These are phyloP conservation scores for Dermochelys coriacea DNA, from an alignment of 2,797 vertebrate genomes.

Conservation along the genomic window DNA sequence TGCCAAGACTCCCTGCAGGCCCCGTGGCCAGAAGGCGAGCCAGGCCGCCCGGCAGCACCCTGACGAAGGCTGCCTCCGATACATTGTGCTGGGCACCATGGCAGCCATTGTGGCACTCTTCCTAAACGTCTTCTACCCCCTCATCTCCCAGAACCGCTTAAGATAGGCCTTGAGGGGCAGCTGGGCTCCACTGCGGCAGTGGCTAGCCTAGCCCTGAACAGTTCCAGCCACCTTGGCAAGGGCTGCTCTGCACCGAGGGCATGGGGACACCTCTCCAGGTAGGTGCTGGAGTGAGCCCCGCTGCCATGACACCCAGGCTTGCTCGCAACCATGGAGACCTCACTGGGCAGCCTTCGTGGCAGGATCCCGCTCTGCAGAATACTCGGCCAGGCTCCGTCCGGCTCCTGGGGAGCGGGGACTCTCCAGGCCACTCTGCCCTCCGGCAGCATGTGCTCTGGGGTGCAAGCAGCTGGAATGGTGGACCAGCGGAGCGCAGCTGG, in stretches of 20 bases:
- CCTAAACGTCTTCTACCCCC: constrained; percentile 91
- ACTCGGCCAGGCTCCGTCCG: too few species aligned
- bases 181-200: not conserved
- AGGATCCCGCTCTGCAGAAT: too few species aligned
- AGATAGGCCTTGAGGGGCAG: constrained; percentile 74
- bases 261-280: not conserved
- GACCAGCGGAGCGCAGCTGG: too few species aligned
- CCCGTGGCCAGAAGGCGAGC: constrained; percentile 69
- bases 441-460: too few species aligned
- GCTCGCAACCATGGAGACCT: not conserved
- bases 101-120: constrained; percentile 91
- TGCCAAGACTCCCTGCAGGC: constrained; percentile 75
- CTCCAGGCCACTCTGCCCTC: too few species aligned
- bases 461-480: too few species aligned
- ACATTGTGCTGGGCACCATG: constrained; percentile 92
- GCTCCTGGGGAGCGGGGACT: too few species aligned
- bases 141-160: constrained; percentile 87
- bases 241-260: not conserved
- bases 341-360: too few species aligned
- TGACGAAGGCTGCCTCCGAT: constrained; percentile 91
- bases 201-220: not conserved
- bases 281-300: not conserved
- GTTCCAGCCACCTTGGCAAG: not conserved
- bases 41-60: constrained; percentile 77
- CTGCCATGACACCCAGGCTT: not conserved